Evolutionary conservation across 1,140 invertebrate genomes (phyloP), one percentile per base, ranked within the genome.

Genomic region (Drosophila ogumai): DNA sequence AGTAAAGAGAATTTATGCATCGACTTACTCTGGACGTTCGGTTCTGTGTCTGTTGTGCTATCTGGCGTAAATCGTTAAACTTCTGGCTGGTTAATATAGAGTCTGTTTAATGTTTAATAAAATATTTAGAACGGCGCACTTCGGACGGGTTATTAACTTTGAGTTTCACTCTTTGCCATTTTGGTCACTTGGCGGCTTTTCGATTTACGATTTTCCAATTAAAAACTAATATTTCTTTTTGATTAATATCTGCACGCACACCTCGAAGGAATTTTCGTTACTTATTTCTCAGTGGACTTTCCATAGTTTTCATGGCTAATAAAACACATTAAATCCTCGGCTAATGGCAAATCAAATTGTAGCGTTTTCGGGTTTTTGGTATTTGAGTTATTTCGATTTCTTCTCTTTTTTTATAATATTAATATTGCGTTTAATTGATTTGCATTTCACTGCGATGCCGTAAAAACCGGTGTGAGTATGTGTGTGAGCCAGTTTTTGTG

Each of bases 271-370:
- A 55, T 55, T 77, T 32, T 49, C 15, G 50, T 63, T 75, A 31
- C 59, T 86, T 72, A 73, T 56, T 84, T 66, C 50, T 34, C 60
- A 7, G 57, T 57, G 58, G 44, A 87, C 84, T 87, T 87, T 87
- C 72, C 72, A 77, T 52, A 81, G 65, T 80, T 88, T 87, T 84
- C 73, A 87, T 84, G 85, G 80, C 71, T 75, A 81, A 63, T 75
- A 81, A 86, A 81, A 64, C 75, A 71, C 68, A 61, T 31, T 69
- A 50, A 78, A 64, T 82, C 59, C 58, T 49, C 72, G 44, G 38
- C 47, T 75, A 78, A 82, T 78, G 68, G 40, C 50, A 82, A 81
- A 44, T 69, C 58, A 66, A 82, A 65, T 72, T 74, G 40, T 40
- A 69, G 34, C 64, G 66, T 46, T 41, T 73, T 50, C 6, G 36